Conservation (phyloP, 2,888 invertebrate genomes). For the Automeris io region DNA sequence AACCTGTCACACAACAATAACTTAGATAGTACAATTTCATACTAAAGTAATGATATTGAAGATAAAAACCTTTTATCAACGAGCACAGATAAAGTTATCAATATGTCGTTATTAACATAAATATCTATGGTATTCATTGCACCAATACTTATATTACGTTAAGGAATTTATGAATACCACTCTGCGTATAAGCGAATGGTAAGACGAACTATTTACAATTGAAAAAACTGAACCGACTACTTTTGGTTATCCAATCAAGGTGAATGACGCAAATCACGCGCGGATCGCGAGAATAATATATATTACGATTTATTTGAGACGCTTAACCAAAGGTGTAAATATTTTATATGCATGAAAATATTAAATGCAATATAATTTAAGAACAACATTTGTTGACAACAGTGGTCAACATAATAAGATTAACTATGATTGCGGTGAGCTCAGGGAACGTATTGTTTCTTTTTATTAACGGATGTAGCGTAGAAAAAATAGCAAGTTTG, state of each 20-base stretch:
- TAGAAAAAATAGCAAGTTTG: slow-evolving; percentile 15
- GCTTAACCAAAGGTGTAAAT: slow-evolving; percentile 4
- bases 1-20: slow-evolving; percentile 31
- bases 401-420: slow-evolving; percentile 53
- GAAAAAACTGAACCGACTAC: slow-evolving; percentile 61
- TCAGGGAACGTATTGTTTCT: slow-evolving; percentile 70
- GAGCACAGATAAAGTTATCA: slow-evolving; percentile 36
- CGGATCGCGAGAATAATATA: slow-evolving; percentile 31
- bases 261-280: slow-evolving; percentile 54
- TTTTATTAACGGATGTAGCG: slow-evolving; percentile 50
- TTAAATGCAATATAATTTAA: background rate
- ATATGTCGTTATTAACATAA: slow-evolving; percentile 13
- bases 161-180: slow-evolving; percentile 29
- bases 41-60: slow-evolving; percentile 39
- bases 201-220: slow-evolving; percentile 56
- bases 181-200: slow-evolving; percentile 44
- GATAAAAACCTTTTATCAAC: slow-evolving; percentile 29
- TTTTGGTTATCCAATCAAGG: slow-evolving; percentile 51
- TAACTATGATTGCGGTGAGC: slow-evolving; percentile 52
- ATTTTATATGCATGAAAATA: background rate
- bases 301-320: slow-evolving; percentile 24
- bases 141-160: slow-evolving; percentile 15
- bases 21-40: slow-evolving; percentile 26
- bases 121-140: slow-evolving; percentile 16
- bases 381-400: slow-evolving; percentile 35